Evolutionary conservation across 2,888 invertebrate species (phyloP), one percentile per base, ranked within the genome.

Genomic region (Keiferia lycopersicella): DNA sequence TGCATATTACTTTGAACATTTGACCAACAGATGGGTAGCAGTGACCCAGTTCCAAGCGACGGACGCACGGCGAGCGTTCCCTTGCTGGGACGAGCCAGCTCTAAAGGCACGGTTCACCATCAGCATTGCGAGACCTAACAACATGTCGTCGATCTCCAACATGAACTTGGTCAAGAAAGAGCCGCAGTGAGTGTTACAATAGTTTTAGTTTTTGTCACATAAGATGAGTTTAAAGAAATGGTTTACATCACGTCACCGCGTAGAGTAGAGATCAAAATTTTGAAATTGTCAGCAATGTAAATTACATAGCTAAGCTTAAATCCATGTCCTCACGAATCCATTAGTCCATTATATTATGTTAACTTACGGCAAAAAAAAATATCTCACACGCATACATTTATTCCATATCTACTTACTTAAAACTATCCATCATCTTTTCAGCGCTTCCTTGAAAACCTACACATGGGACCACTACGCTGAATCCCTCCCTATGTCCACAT

Each of bases 401-500:
- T 26, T 2, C 26, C 2, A 26, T 26, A 26, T 2, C 3, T 26
- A 26, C 26, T 26, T 26, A 26, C 3, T 4, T 6, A 26, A 26
- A 26, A 26, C 6, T 26, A 4, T 3, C 7, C 18, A 48, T 26
- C 61, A 58, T 41, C 16, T 67, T 74, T 73, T 6, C 81, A 96
- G 95, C 18, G 84, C 91, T 41, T 88, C 84, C 0, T 72, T 95
- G 11, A 84, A 92, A 2, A 90, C 93, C 61, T 97, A 96, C 86
- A 91, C 94, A 0, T 96, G 95, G 94, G 97, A 97, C 76, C 93
- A 94, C 72, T 97, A 95, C 78, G 92, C 94, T 11, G 94, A 94
- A 73, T 96, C 96, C 0, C 88, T 96, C 0, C 96, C 95, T 14
- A 98, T 97, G 97, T 96, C 96, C n/a, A 96, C 97, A 0, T 98